Evolutionary conservation across 2,888 invertebrate genomes (phyloP), one percentile per base, ranked within the genome.

Genomic region (Cheilosia pagana): DNA sequence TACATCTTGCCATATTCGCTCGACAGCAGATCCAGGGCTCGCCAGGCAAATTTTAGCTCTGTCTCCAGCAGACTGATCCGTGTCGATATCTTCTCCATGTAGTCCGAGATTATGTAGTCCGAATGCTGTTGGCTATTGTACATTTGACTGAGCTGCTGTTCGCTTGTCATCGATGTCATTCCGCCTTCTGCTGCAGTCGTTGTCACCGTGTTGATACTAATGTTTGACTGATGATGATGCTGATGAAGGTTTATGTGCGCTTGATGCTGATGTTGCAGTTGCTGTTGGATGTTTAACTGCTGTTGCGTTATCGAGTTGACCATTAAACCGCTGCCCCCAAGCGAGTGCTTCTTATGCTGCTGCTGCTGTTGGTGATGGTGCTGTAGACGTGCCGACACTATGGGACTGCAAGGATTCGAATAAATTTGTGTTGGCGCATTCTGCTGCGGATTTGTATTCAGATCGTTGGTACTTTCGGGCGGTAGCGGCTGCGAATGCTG

Each of bases 1-100:
- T 98, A 98, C 96, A 98, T 98, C 91, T 97, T 96, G 67, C 97
- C 96, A 89, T 98, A 98, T 90, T 98, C 98, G 89, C 96, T 96
- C 45, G 97, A 97, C 39, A 98, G 94, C 67, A 98, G 93, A 90
- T 98, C 98, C 72, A 98, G 93, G 2, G 98, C 97, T 87, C 97
- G 94, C 98, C 98, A 98, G 19, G 98, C 98, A 90, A 97, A 97
- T 90, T 97, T 96, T 59, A 98, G 93, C 92, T 98, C 98, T 2
- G 97, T 96, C 92, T 98, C 98, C 14, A 98, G 94, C 88, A 97
- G 95, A 89, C 95, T 96, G 81, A 98, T 94, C 41, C 97, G 94
- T 28, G 97, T 96, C 14, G 96, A 96, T 67, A 98, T 94, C 87
- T 96, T 95, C 89, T 97, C 97, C 97, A 98, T 97, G 91, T 97